Conservation (phyloP, 2,797 vertebrate species). For the Premnoplex brunnescens region DNA sequence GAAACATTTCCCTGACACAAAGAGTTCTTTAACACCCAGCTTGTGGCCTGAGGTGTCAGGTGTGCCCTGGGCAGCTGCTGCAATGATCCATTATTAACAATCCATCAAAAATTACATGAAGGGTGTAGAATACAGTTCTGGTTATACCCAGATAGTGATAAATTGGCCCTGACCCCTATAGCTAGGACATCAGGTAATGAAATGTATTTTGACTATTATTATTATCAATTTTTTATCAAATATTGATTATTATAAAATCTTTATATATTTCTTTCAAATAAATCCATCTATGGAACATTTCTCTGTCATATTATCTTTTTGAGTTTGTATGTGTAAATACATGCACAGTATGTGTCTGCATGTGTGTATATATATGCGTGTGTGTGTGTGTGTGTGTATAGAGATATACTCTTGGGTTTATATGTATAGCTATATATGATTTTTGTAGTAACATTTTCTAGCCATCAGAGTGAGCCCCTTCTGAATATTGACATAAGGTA, state of each 20-base stretch:
- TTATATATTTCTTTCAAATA: neutral
- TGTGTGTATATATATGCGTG: accelerated
- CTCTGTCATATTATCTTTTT: neutral
- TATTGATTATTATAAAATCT: neutral
- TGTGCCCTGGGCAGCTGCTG: too few relatives aligned
- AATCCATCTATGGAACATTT: neutral
- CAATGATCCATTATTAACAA: too few relatives aligned
- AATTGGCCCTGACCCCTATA: too few relatives aligned
- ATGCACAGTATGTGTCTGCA: neutral
- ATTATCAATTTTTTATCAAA: neutral
- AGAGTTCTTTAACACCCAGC: too few relatives aligned
- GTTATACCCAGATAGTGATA: too few relatives aligned
- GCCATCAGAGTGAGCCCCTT: neutral
- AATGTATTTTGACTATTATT: neutral
- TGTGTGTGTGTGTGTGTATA: accelerated
- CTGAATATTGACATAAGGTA: neutral
- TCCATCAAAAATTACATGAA: too few relatives aligned
- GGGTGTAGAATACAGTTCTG: too few relatives aligned
- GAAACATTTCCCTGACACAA: too few relatives aligned
- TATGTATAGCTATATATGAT: neutral
- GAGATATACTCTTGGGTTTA: neutral
- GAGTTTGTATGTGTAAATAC: neutral
- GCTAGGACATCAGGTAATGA: neutral
- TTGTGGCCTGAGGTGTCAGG: too few relatives aligned
- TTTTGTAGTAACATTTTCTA: neutral